Percentiles rank a stretch among this genome's conserved stretches.
Conservation (phyloP, 1,140 invertebrate genomes). For the Bombus consobrinus region DNA sequence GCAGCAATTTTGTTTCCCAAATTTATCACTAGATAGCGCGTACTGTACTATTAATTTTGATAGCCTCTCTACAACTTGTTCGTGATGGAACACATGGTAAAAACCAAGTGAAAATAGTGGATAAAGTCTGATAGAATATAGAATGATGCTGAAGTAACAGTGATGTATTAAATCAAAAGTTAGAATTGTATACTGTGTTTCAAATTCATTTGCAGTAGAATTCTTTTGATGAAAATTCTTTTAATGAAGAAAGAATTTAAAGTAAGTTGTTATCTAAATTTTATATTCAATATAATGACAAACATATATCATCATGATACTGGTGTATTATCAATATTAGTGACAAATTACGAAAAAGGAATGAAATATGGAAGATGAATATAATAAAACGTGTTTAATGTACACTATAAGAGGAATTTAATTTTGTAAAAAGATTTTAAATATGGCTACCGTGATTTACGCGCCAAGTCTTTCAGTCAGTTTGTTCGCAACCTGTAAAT, state of each 20-base stretch:
- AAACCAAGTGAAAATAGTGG: background rate
- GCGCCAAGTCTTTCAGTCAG: background rate
- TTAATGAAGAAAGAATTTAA: background rate
- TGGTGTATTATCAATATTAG: background rate
- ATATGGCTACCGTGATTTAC: background rate
- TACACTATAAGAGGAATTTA: background rate
- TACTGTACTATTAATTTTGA: background rate
- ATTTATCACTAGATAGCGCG: conserved; percentile 25
- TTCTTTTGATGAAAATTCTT: background rate
- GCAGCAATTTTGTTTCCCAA: background rate
- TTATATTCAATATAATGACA: background rate
- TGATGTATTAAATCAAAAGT: background rate
- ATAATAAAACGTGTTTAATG: background rate
- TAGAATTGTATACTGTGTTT: too few species aligned
- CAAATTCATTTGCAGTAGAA: background rate
- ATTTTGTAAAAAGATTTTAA: background rate
- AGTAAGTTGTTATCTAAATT: background rate
- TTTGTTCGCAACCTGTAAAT: background rate
- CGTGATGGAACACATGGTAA: background rate
- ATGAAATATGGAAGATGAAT: background rate
- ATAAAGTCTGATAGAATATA: too few species aligned
- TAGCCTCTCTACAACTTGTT: background rate
- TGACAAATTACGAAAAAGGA: background rate
- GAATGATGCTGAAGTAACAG: background rate
- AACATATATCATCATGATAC: background rate